Evolutionary conservation across 2,888 invertebrate genomes (phyloP).

Genomic region (Malacosoma neustria): DNA sequence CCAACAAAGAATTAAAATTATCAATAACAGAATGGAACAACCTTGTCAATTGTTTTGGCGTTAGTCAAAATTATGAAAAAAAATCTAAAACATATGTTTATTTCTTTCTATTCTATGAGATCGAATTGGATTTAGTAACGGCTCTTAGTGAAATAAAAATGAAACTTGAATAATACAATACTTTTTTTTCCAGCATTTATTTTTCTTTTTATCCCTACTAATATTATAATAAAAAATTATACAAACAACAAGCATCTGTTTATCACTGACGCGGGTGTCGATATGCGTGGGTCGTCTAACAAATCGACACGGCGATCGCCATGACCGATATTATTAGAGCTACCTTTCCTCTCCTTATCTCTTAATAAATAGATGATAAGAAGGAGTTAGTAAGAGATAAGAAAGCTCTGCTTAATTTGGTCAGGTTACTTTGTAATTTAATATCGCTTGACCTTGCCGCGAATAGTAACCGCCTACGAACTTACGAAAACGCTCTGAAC

Average conservation of each 20-base stretch:
- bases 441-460: slow-evolving; percentile 67
- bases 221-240: slow-evolving; percentile 6
- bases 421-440: slow-evolving; percentile 51
- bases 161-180: too few relatives aligned
- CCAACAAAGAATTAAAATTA: too few relatives aligned
- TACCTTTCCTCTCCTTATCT: slow-evolving; percentile 16
- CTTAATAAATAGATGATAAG: slow-evolving; percentile 12
- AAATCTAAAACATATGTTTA: too few relatives aligned
- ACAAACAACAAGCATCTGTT: slow-evolving; percentile 31
- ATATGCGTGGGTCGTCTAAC: slow-evolving; percentile 46
- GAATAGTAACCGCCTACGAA: slow-evolving; percentile 67
- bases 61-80: too few relatives aligned
- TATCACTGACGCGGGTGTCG: slow-evolving; percentile 45
- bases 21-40: too few relatives aligned
- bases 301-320: slow-evolving; percentile 36
- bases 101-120: too few relatives aligned
- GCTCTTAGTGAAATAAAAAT: too few relatives aligned
- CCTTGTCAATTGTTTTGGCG: too few relatives aligned
- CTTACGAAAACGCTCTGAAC: slow-evolving; percentile 30
- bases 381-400: slow-evolving; percentile 11
- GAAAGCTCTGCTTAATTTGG: slow-evolving; percentile 27
- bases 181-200: background rate
- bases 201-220: background rate
- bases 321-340: slow-evolving; percentile 32
- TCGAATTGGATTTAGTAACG: too few relatives aligned